Conservation (phyloP, 2,888 invertebrate genomes). For the Drosophila bunnanda region DNA sequence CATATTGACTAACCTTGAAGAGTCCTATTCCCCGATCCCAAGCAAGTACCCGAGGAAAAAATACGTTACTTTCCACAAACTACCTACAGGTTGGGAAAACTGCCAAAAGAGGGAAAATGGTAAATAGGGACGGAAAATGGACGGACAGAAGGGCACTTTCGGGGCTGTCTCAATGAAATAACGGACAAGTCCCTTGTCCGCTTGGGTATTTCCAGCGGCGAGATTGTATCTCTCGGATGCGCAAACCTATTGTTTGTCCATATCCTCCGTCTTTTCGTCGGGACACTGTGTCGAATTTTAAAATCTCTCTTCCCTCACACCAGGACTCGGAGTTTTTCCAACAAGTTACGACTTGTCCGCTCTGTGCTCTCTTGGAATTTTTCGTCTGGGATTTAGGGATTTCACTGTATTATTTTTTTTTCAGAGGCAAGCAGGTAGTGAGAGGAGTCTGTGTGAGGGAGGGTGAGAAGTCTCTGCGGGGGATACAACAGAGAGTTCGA, state of each 20-base stretch:
- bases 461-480: slow-evolving; percentile 27
- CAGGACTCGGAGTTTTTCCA: slow-evolving; percentile 54
- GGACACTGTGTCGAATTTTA: slow-evolving; percentile 74
- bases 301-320: slow-evolving; percentile 55
- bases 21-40: slow-evolving; percentile 16
- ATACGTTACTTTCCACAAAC: slow-evolving; percentile 62
- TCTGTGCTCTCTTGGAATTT: slow-evolving; percentile 47
- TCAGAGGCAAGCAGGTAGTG: slow-evolving; percentile 65
- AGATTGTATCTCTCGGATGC: slow-evolving; percentile 64
- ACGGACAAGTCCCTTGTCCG: slow-evolving; percentile 58
- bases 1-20: slow-evolving; percentile 77
- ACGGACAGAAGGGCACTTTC: slow-evolving; percentile 44
- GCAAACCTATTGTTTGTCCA: slow-evolving; percentile 48
- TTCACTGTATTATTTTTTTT: slow-evolving; percentile 25
- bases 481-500: slow-evolving; percentile 32
- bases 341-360: slow-evolving; percentile 71
- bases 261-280: slow-evolving; percentile 51
- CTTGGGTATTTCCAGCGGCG: slow-evolving; percentile 55
- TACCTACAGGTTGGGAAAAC: slow-evolving; percentile 54
- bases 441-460: slow-evolving; percentile 9
- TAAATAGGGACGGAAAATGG: slow-evolving; percentile 12
- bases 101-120: slow-evolving; percentile 13
- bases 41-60: slow-evolving; percentile 48
- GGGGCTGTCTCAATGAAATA: slow-evolving; percentile 63
- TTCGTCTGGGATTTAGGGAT: slow-evolving; percentile 43